A percentile compares a stretch with the other conserved stretches of the same genome.
Conservation (phyloP, 2,797 vertebrate genomes). For the Semotilus atromaculatus region DNA sequence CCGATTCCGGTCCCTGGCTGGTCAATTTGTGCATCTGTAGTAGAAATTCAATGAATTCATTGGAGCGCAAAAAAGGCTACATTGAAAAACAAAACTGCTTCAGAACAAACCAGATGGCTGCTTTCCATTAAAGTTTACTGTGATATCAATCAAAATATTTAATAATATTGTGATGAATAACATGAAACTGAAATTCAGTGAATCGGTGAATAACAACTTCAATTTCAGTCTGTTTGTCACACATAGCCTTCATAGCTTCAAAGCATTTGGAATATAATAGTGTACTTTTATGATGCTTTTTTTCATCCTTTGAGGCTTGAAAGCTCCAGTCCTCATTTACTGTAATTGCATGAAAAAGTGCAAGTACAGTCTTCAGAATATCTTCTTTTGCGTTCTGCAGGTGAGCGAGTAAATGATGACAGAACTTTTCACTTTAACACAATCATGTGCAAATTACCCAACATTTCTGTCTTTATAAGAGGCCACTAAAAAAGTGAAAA, state of each 20-base stretch:
- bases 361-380: background rate
- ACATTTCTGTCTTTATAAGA: background rate
- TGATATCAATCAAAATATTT: background rate
- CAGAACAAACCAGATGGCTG: background rate
- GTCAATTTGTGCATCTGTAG: too few relatives aligned
- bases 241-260: background rate
- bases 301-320: background rate
- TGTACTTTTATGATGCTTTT: background rate
- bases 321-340: background rate
- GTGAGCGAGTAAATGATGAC: background rate
- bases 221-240: background rate
- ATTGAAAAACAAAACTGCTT: background rate
- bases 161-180: background rate
- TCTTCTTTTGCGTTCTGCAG: background rate
- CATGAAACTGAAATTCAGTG: background rate
- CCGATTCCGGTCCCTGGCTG: too few relatives aligned
- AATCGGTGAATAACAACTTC: background rate
- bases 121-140: background rate
- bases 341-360: background rate
- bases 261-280: background rate
- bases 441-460: background rate
- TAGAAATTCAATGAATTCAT: background rate
- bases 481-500: background rate
- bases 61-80: background rate
- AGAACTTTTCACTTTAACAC: background rate